These are phyloP conservation scores for Tringa solitaria DNA, from an alignment of 2,113 vertebrate genomes.

Conservation along the genomic window DNA sequence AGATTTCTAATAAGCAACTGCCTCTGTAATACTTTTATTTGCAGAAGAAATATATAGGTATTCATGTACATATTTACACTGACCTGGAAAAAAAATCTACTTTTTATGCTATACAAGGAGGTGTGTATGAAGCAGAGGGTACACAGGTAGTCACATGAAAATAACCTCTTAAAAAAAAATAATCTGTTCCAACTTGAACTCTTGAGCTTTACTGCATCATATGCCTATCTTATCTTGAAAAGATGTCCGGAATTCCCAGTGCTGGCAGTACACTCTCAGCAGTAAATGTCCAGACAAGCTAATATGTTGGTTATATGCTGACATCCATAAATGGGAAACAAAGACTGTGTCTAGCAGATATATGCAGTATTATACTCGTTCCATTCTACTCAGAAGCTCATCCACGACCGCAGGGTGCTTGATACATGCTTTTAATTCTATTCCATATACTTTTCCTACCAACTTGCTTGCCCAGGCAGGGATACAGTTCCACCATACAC, in stretches of 20 bases:
- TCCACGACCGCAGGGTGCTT: not conserved
- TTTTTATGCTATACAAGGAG: not conserved
- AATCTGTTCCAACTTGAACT: not conserved
- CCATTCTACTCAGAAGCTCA: not conserved
- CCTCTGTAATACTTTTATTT: not conserved
- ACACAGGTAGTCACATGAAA: slow-evolving; percentile 9
- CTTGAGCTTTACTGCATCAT: slow-evolving; percentile 23
- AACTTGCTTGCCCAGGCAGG: not conserved
- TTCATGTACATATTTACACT: not conserved
- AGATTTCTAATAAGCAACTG: not conserved
- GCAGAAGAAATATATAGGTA: not conserved
- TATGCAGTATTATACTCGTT: not conserved
- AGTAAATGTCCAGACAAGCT: not conserved
- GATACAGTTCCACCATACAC: not conserved
- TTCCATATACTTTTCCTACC: not conserved
- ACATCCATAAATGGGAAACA: slow-evolving; percentile 56
- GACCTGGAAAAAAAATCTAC: not conserved
- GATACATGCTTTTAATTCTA: not conserved
- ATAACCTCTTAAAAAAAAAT: not conserved
- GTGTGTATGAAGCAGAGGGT: not conserved
- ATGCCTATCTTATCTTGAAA: slow-evolving; percentile 81
- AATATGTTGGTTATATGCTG: not conserved
- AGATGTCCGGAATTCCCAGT: slow-evolving; percentile 66
- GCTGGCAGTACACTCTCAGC: slow-evolving; percentile 64
- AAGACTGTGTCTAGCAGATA: not conserved